These are phyloP conservation scores for Drosophila parvula DNA, from an alignment of 1,140 invertebrate genomes.

Conservation along the genomic window DNA sequence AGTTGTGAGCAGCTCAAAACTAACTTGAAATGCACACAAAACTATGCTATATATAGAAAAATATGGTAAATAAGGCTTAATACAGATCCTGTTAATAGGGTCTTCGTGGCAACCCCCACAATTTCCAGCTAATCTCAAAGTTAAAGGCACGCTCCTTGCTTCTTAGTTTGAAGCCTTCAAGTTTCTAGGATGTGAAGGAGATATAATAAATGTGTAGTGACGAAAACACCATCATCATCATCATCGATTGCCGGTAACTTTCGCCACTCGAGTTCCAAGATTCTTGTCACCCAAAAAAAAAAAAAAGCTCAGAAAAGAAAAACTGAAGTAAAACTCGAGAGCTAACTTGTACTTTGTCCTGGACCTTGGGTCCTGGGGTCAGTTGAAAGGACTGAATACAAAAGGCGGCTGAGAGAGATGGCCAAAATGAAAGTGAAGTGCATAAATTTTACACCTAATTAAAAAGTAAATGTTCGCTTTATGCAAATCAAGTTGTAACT, in stretches of 20 bases:
- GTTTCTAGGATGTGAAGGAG: not conserved
- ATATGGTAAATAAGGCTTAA: not conserved
- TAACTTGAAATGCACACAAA: not conserved
- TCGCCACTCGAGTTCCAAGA: slow-evolving; percentile 6
- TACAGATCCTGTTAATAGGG: too few species aligned
- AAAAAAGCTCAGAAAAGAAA: not conserved
- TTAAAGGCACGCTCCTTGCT: not conserved
- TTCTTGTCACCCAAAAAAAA: not conserved
- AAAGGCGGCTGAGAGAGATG: slow-evolving; percentile 13
- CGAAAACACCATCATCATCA: too few species aligned
- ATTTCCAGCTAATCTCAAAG: not conserved
- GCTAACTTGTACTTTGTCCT: slow-evolving; percentile 6
- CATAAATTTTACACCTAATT: slow-evolving; percentile 83
- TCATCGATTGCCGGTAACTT: slow-evolving; percentile 11
- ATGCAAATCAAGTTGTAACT: slow-evolving; percentile 81
- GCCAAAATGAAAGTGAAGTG: slow-evolving; percentile 74
- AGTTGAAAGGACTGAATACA: slow-evolving; percentile 37
- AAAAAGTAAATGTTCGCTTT: slow-evolving; percentile 81
- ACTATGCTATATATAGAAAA: not conserved
- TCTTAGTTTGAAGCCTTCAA: not conserved
- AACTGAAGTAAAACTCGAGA: not conserved
- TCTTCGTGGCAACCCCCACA: too few species aligned
- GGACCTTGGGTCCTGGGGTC: slow-evolving; percentile 5
- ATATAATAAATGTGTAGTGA: not conserved
- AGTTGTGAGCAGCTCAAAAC: slow-evolving; percentile 4